Evolutionary conservation across 2,888 invertebrate species (phyloP).

Genomic region (Dicranocentrus wangi): DNA sequence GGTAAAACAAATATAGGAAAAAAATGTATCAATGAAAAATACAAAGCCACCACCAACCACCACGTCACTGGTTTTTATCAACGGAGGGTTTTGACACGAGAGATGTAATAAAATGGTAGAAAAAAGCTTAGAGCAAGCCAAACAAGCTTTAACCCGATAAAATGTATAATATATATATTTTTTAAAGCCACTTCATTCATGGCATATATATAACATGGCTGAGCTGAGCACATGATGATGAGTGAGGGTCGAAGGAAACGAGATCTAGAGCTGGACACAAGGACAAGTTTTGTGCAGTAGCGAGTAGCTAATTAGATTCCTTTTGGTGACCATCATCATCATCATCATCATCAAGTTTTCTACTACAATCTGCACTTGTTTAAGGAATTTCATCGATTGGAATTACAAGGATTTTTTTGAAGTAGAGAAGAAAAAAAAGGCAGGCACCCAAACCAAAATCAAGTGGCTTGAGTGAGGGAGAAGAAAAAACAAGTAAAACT

Average conservation of each 20-base stretch:
- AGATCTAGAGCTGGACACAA: conserved; percentile 6
- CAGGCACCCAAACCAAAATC: not conserved
- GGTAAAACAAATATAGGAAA: too few relatives aligned
- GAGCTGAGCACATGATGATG: too few relatives aligned
- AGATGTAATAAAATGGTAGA: conserved; percentile 27
- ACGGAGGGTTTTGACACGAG: conserved; percentile 31
- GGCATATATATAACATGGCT: conserved; percentile 1
- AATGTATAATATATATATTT: not conserved
- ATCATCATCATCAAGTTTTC: not conserved
- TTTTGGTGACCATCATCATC: not conserved
- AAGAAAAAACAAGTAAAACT: too few relatives aligned
- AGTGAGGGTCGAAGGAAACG: too few relatives aligned
- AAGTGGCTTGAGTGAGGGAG: too few relatives aligned
- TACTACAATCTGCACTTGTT: conserved; percentile 47
- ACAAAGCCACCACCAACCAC: too few relatives aligned
- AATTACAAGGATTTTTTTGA: conserved; percentile 20
- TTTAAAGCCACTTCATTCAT: conserved; percentile 9
- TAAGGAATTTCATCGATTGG: conserved; percentile 51
- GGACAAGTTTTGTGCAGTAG: not conserved
- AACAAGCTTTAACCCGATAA: conserved; percentile 19
- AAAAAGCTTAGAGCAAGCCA: conserved; percentile 5
- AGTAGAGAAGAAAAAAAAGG: too few relatives aligned
- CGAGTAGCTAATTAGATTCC: conserved; percentile 3
- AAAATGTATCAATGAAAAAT: too few relatives aligned
- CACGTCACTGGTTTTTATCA: not conserved